Percentiles rank a stretch among this genome's conserved stretches.
These are phyloP conservation scores for Sebastes steindachneri DNA, from an alignment of 2,797 vertebrate genomes.

Conservation along the genomic window DNA sequence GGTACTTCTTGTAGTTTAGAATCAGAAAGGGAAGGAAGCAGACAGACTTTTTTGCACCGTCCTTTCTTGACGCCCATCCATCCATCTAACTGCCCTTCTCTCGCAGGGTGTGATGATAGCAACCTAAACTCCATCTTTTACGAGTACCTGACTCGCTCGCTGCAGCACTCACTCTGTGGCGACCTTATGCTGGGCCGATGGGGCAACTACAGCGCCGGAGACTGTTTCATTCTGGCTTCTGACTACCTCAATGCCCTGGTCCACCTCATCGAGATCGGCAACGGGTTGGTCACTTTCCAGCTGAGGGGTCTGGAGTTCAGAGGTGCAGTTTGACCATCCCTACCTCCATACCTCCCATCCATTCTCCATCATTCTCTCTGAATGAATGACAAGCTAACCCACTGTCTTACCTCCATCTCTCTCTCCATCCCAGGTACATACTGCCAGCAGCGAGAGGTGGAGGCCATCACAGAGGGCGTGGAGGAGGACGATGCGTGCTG, in stretches of 20 bases:
- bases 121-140: constrained; percentile 99
- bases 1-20: background rate
- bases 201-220: constrained; percentile 97
- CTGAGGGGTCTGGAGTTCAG: constrained; percentile 96
- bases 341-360: background rate
- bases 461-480: constrained; percentile 96
- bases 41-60: background rate
- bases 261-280: constrained; percentile 97
- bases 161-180: constrained; percentile 94
- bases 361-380: fast-evolving
- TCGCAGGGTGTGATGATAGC: constrained; percentile 92
- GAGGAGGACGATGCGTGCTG: constrained; percentile 95
- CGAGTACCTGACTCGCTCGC: constrained; percentile 94
- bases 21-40: background rate
- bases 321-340: constrained; percentile 87
- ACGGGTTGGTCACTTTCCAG: constrained; percentile 96
- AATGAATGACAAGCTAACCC: background rate
- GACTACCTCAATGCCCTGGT: constrained; percentile 99
- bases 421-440: constrained; percentile 88
- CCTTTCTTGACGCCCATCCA: background rate
- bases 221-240: constrained; percentile 98
- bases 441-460: constrained; percentile 97
- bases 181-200: constrained; percentile 94
- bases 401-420: background rate
- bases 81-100: background rate